A percentile compares a stretch with the other conserved stretches of the same genome.
phyloP scores from a whole-genome alignment of 2,113 vertebrate genomes.

The Sphyrna mokarran region DNA sequence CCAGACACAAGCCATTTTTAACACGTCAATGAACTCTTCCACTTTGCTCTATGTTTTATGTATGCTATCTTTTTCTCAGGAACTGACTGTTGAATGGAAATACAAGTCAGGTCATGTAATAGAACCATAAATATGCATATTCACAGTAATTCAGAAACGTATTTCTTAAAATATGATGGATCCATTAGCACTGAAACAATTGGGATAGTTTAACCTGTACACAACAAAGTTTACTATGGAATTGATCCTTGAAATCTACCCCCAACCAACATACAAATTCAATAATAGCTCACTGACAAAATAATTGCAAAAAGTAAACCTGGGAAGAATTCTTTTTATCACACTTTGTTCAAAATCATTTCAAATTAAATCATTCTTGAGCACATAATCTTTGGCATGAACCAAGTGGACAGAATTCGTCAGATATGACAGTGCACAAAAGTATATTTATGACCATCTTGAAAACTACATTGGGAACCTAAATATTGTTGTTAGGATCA shows the following conservation, averaged over 20 bases:
- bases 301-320: not conserved
- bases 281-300: not conserved
- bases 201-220: not conserved
- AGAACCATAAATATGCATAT: not conserved
- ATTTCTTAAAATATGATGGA: not conserved
- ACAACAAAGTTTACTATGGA: not conserved
- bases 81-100: not conserved
- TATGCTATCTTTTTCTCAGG: not conserved
- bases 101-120: not conserved
- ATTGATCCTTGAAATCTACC: not conserved
- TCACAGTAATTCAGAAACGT: not conserved
- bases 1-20: not conserved
- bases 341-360: not conserved
- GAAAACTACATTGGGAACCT: not conserved
- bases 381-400: not conserved
- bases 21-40: not conserved
- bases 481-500: not conserved
- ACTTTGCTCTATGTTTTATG: not conserved
- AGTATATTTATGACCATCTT: not conserved
- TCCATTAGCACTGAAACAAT: not conserved
- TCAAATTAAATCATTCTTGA: not conserved
- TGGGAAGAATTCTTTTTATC: not conserved
- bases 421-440: not conserved
- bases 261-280: not conserved
- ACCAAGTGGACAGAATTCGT: not conserved